A percentile compares a stretch with the other conserved stretches of the same genome.
These are phyloP conservation scores for Chlamydotis undulata DNA, from an alignment of 2,113 vertebrate species.

Conservation along the genomic window DNA sequence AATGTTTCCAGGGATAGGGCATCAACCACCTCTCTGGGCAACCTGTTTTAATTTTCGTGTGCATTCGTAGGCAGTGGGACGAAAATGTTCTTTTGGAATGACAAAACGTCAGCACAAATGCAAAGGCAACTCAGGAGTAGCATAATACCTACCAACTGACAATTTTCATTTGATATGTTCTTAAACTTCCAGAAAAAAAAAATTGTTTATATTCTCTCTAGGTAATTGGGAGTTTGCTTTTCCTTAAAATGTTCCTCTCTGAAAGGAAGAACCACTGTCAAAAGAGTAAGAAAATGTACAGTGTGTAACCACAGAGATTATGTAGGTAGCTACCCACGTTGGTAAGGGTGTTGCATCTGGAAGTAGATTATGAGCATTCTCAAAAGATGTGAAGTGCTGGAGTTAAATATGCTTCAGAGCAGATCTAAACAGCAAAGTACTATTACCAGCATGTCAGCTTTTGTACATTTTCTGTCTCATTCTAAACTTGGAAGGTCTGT, in stretches of 20 bases:
- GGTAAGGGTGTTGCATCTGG: neutral
- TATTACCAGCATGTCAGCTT: too few species aligned
- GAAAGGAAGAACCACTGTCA: neutral
- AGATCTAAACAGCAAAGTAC: neutral
- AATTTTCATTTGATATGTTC: neutral
- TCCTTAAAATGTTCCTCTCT: neutral
- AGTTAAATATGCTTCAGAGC: neutral
- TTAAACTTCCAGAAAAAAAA: neutral
- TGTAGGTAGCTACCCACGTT: fast-evolving
- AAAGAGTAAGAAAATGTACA: neutral
- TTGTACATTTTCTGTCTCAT: neutral
- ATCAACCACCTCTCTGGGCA: too few species aligned
- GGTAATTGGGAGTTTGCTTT: neutral
- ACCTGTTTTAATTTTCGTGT: neutral
- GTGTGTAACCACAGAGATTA: neutral
- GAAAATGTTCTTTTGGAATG: neutral
- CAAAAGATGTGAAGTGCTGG: neutral
- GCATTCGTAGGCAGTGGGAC: neutral
- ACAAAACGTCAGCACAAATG: neutral
- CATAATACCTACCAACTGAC: neutral
- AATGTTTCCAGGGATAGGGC: too few species aligned
- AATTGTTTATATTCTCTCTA: neutral
- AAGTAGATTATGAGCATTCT: neutral
- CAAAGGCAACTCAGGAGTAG: neutral
- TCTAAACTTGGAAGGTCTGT: neutral